Base-by-base conservation (phyloP, 2,888 invertebrate species). In the Sipha maydis region DNA sequence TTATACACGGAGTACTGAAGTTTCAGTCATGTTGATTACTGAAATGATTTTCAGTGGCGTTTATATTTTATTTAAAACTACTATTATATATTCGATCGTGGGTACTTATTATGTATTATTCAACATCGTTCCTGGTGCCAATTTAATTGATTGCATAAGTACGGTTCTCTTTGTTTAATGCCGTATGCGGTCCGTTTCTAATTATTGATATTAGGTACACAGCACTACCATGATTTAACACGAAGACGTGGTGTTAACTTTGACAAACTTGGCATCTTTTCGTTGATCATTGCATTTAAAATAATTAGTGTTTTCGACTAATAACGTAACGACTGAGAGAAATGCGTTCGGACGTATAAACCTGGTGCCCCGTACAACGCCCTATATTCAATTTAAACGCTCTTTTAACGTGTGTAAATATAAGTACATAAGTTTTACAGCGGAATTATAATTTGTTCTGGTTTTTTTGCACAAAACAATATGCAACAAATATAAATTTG, bases 211-310 rank as follows among this genome's bases (percentile, higher is more conserved):
- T 48, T 48, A 48, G 41, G 41, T 41, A 11, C 41, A 8, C 11
- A 14, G 48, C 48, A 14, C 48, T 14, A 14, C 48, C n/a, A n/a
- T 28, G 9, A 8, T 9, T 14, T 11, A 7, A 67, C 54, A 21
- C 54, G 78, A 31, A 19, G 54, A 78, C 21, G 78, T 54, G 54
- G 78, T 54, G 54, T 54, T 78, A 54, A 31, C 48, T 31, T 54
- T 54, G 78, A 28, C 31, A 78, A 78, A 54, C 54, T 54, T 19
- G 54, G 28, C 11, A 54, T 78, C 31, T 21, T 78, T 78, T 78
- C 54, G 78, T 54, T 78, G 54, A 77, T 77, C 54, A 31, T 78
- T 31, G 21, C 31, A 9, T 78, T 78, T 78, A 78, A 54, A 78
- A 54, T 54, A 78, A 78, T 78, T 21, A 54, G 54, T 54, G 28